phyloP scores from a whole-genome alignment of 2,113 vertebrate species.

The Ptilorrhoa leucosticta region DNA sequence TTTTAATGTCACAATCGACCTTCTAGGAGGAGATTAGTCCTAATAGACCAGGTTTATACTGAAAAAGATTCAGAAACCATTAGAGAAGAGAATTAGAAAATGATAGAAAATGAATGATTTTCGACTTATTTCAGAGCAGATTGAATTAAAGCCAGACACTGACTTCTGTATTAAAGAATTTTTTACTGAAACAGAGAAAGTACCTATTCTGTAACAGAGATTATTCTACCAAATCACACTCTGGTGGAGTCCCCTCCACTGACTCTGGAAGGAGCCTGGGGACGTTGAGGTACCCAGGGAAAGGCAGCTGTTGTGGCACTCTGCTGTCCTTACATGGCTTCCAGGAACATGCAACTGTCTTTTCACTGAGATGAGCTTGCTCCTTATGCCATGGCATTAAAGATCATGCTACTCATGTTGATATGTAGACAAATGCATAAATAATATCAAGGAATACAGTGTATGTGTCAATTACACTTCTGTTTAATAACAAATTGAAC shows the following conservation, averaged over 20 bases:
- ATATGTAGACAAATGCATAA: background rate
- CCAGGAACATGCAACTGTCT: background rate
- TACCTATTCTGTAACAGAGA: background rate
- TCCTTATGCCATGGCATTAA: background rate
- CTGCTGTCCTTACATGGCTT: background rate
- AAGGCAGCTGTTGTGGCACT: background rate
- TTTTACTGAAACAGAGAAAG: background rate
- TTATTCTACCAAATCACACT: background rate
- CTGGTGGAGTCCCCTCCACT: background rate
- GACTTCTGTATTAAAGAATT: background rate
- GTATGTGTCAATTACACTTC: background rate
- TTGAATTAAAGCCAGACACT: background rate
- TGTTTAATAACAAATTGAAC: background rate
- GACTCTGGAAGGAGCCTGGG: background rate
- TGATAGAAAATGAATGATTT: background rate
- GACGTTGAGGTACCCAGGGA: background rate
- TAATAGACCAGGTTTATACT: background rate
- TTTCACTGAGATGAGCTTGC: background rate
- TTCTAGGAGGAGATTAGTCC: background rate
- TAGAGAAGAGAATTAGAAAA: background rate
- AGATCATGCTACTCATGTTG: background rate
- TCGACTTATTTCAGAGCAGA: background rate
- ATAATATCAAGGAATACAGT: background rate
- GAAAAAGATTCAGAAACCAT: background rate
- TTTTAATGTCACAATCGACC: background rate